Evolutionary conservation across 2,888 invertebrate species (phyloP), one percentile per base, ranked within the genome.

Genomic region (Abscondita cerata): DNA sequence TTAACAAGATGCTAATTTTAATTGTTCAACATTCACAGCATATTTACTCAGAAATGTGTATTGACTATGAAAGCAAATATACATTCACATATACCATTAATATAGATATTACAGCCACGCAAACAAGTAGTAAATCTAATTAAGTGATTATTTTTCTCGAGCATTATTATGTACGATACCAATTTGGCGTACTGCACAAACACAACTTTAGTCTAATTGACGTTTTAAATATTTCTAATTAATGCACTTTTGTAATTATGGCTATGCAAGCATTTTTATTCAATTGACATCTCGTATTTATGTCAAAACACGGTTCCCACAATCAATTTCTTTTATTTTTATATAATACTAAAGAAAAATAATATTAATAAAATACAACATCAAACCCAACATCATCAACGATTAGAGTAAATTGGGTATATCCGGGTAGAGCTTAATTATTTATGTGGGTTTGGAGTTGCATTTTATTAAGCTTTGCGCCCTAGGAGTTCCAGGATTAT

Each of bases 11-110:
- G 19, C 44, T 44, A 44, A 18, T 44, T 44, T 4, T 38, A 38
- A 4, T 38, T 38, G 16, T 44, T 44, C n/a, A 57, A 52, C 57
- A 50, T 47, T 51, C 57, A 62, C 36, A 38, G 50, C 57, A 50
- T 56, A 40, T 40, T 40, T 40, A 13, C 40, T 12, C 19, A 44
- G 16, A 44, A 44, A 18, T 18, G 11, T 44, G 44, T 44, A 62
- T 62, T 62, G 62, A 62, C 62, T 62, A 57, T 62, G 44, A 52
- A 59, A 59, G 52, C 59, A 59, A 34, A 52, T 58, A 50, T 13
- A 51, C 52, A 6, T 56, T 33, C 57, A 57, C 44, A 44, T n/a
- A n/a, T 19, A 44, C 44, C 11, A 44, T 15, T 44, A 44, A 18
- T 44, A 18, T 19, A 44, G 5, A 18, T 44, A 18, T 18, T 9